Evolutionary conservation across 2,888 invertebrate genomes (phyloP).

Genomic region (Oxycera nigricornis): DNA sequence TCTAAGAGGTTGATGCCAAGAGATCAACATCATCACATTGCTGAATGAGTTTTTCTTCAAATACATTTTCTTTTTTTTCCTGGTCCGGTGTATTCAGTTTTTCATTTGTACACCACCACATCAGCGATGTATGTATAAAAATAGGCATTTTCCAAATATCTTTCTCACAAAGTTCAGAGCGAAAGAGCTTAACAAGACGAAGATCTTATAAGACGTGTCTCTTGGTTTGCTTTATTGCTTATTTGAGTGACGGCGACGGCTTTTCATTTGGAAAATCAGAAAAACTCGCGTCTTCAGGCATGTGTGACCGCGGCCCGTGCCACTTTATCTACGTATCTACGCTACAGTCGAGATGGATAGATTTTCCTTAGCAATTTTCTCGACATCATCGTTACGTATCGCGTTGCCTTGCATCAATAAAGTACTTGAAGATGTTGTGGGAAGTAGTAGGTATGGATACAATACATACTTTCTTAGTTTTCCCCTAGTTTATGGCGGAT

Average conservation of each 20-base stretch:
- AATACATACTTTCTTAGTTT: constrained; percentile 3
- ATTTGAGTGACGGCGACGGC: constrained; percentile 10
- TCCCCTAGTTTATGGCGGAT: background rate
- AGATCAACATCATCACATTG: constrained; percentile 18
- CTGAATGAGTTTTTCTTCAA: constrained; percentile 25
- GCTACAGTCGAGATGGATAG: too few relatives aligned
- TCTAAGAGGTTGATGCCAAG: background rate
- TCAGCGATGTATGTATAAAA: constrained; percentile 23
- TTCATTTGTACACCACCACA: background rate
- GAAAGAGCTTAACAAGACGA: background rate
- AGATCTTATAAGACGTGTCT: background rate
- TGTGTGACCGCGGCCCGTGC: constrained; percentile 30
- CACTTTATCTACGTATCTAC: too few relatives aligned
- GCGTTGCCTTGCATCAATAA: background rate
- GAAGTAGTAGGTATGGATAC: background rate
- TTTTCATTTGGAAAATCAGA: constrained; percentile 32
- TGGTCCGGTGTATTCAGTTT: background rate
- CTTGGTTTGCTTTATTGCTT: constrained; percentile 20
- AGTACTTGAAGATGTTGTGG: constrained; percentile 5
- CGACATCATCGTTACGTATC: constrained; percentile 11
- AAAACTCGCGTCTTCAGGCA: constrained; percentile 26
- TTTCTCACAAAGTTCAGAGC: background rate
- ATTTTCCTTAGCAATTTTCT: too few relatives aligned
- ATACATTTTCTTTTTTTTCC: constrained; percentile 23
- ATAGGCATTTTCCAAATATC: constrained; percentile 39